A percentile compares a stretch with the other conserved stretches of the same genome.
Conservation (phyloP, 2,888 invertebrate species). For the Ceratothoa steindachneri region DNA sequence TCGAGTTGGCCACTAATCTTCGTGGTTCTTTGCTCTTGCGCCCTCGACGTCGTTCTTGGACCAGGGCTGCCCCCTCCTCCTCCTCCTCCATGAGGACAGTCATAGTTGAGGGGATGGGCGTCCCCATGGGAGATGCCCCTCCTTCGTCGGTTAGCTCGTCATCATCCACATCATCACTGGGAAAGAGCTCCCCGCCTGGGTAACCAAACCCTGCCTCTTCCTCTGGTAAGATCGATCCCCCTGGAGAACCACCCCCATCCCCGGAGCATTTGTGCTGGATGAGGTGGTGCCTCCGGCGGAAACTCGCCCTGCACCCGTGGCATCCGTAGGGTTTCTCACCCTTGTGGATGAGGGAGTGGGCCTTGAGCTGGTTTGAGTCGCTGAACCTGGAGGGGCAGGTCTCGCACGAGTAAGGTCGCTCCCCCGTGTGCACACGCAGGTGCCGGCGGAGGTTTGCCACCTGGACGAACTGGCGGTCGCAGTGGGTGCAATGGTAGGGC, state of each 20-base stretch:
- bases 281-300: background rate
- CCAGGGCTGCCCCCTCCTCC: background rate
- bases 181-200: background rate
- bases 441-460: constrained; percentile 86
- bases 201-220: background rate
- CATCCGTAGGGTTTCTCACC: constrained; percentile 71
- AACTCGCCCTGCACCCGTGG: background rate
- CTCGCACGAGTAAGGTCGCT: constrained; percentile 79
- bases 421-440: constrained; percentile 84
- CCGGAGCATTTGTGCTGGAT: background rate
- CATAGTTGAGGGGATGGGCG: background rate
- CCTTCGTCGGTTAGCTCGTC: background rate
- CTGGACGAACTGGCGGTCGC: constrained; percentile 87
- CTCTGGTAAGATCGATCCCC: background rate
- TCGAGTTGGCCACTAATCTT: background rate
- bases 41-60: background rate
- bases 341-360: constrained; percentile 81
- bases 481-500: constrained; percentile 85
- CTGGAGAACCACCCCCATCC: background rate
- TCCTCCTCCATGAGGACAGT: too few species aligned
- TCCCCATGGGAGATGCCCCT: background rate
- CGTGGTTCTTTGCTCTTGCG: background rate
- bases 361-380: constrained; percentile 86
- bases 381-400: constrained; percentile 81
- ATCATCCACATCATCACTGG: background rate